Conservation (phyloP, 53 echinoderm and acorn worm species). For the Henricia sp. region DNA sequence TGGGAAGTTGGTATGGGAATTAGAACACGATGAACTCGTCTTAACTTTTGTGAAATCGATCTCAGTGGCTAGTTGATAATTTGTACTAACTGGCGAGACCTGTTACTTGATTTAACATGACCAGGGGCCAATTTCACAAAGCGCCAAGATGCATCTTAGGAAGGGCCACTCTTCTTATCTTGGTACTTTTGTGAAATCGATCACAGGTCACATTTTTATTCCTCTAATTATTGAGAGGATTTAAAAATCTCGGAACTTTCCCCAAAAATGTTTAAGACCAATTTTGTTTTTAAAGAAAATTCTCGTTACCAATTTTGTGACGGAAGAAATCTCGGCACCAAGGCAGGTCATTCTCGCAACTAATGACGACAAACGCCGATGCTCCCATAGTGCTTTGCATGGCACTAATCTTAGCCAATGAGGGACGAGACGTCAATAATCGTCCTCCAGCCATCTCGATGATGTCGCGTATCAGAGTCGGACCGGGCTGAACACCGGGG, state of each 20-base stretch:
- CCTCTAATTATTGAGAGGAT: background rate
- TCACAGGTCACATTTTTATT: too few species aligned
- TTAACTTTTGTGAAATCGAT: too few species aligned
- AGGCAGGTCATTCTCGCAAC: slow-evolving; percentile 87
- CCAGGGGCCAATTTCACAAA: too few species aligned
- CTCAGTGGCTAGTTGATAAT: too few species aligned
- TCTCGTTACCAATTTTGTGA: slow-evolving; percentile 87
- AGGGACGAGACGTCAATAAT: slow-evolving; percentile 76
- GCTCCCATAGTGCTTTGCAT: slow-evolving; percentile 71
- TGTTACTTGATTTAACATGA: too few species aligned
- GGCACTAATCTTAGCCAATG: slow-evolving; percentile 71
- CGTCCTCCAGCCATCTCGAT: slow-evolving; percentile 89
- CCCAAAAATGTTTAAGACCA: background rate
- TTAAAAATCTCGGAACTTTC: background rate
- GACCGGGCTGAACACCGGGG: slow-evolving; percentile 82
- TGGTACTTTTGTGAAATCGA: too few species aligned
- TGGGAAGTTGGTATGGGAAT: too few species aligned
- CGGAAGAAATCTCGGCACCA: slow-evolving; percentile 90
- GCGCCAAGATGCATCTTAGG: too few species aligned
- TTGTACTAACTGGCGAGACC: too few species aligned
- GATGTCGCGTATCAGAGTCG: slow-evolving; percentile 79
- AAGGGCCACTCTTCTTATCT: too few species aligned
- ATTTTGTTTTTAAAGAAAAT: background rate
- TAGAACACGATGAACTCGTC: too few species aligned
- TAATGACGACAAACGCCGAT: slow-evolving; percentile 81